A percentile compares a stretch with the other conserved stretches of the same genome.
Conservation (phyloP, 2,888 invertebrate genomes). For the Ophonus ardosiacus region DNA sequence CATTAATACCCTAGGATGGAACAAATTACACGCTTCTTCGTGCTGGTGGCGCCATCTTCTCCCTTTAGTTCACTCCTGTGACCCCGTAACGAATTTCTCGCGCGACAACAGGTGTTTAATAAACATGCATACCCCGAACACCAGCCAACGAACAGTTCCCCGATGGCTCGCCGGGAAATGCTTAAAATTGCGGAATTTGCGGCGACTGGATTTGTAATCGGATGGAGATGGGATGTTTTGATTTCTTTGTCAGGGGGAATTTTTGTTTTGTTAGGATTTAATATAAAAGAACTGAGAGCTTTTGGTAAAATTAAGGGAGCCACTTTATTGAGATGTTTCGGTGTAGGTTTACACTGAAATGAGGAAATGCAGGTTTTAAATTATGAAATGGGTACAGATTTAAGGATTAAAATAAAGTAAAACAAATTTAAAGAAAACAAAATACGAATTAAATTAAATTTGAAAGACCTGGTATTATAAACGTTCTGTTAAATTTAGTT, state of each 20-base stretch:
- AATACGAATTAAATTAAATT: background rate
- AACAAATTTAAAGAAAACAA: background rate
- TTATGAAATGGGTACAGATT: background rate
- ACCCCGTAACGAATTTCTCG: slow-evolving; percentile 34
- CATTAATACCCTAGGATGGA: slow-evolving; percentile 47
- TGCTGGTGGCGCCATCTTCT: slow-evolving; percentile 31
- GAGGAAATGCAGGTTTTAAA: background rate
- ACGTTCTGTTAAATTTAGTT: too few species aligned
- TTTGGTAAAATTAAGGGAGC: background rate
- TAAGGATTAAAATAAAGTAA: background rate
- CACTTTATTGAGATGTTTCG: background rate
- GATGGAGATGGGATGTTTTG: slow-evolving; percentile 26
- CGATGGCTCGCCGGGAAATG: background rate
- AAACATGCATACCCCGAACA: slow-evolving; percentile 35
- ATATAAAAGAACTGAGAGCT: background rate
- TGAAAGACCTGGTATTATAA: too few species aligned
- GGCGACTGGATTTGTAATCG: slow-evolving; percentile 28
- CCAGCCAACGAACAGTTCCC: background rate
- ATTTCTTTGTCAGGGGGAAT: slow-evolving; percentile 3
- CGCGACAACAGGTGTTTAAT: slow-evolving; percentile 58
- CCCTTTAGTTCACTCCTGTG: background rate
- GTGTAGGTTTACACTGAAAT: background rate
- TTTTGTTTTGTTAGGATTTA: slow-evolving; percentile 19
- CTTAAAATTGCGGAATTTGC: slow-evolving; percentile 6
- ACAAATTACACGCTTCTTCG: slow-evolving; percentile 39